Base-by-base conservation (phyloP, 2,888 invertebrate species). In the Prenolepis imparis region DNA sequence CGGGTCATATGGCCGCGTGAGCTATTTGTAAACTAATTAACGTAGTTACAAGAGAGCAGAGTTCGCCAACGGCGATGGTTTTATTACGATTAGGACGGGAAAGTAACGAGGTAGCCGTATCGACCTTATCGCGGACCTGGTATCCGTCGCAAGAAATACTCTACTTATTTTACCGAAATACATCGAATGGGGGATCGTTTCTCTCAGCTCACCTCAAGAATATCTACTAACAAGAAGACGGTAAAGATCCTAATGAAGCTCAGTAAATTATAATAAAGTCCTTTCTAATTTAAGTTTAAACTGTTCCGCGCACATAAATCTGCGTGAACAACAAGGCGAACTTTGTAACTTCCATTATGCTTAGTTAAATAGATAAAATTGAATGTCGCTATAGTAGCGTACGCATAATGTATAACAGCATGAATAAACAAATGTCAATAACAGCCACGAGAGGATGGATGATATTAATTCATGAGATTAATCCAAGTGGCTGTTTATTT, bases 31-130 rank as follows among this genome's bases (percentile, higher is more conserved):
- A 83, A 83, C 88, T 87, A 90, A 90, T 90, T 90, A 90, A 90
- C 85, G 89, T 89, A 82, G 89, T 90, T 88, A 89, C 86, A 86
- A 86, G 81, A 36, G 84, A 85, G 84, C 89, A 87, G 84, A 87
- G 89, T 89, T 89, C 88, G 86, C 86, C 87, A 84, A 86, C 87
- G 80, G 75, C 63, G 85, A 70, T 83, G 84, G 88, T 90, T 90
- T 90, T 88, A 89, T 90, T 88, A 89, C 86, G 90, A 90, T 89
- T 90, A 90, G 85, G 83, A 86, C 81, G 74, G 82, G 84, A 86
- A 87, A 87, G 90, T 90, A 90, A 90, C 88, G 84, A 89, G 90
- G 86, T 88, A 87, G 87, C 89, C 82, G 90, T 88, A 90, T 88
- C 87, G 87, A 89, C 78, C 82, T 89, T 88, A 85, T 84, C 89